Evolutionary conservation across 1,140 invertebrate genomes (phyloP).

Genomic region (Caligus rogercresseyi): DNA sequence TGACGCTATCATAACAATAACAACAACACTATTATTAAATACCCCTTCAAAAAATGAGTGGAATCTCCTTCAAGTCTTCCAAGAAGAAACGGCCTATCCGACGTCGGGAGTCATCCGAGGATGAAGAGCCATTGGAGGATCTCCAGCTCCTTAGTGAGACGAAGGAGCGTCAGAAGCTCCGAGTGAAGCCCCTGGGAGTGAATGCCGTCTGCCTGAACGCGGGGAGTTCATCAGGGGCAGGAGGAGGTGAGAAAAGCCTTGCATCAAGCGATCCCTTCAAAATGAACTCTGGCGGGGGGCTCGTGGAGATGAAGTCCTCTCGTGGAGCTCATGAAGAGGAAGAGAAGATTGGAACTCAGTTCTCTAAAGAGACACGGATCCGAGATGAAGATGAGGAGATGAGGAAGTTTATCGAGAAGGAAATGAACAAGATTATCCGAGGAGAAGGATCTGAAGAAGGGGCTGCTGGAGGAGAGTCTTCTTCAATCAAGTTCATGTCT

Average conservation of each 20-base stretch:
- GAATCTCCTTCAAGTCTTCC: background rate
- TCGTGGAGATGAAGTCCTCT: conserved; percentile 56
- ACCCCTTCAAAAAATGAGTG: no score
- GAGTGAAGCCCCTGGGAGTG: background rate
- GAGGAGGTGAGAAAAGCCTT: background rate
- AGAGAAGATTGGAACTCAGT: conserved; percentile 75
- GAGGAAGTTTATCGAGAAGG: conserved; percentile 89
- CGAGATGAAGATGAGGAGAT: conserved; percentile 97
- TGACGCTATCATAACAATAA: no score
- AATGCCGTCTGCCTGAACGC: background rate
- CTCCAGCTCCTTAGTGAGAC: background rate
- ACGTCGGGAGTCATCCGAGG: background rate
- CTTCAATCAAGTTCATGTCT: conserved; percentile 47
- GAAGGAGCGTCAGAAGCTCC: conserved; percentile 1
- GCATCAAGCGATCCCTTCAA: conserved; percentile 40
- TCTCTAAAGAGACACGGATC: conserved; percentile 93
- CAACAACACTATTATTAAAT: no score
- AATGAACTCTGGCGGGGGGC: conserved; percentile 63
- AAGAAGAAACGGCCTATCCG: background rate
- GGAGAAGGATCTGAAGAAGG: conserved; percentile 38
- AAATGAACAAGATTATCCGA: conserved; percentile 51
- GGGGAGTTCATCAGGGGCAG: background rate
- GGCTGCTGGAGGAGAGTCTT: conserved; percentile 31
- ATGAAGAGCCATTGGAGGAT: background rate
- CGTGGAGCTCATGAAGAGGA: conserved; percentile 41